Percentiles rank a stretch among this genome's conserved stretches.
Evolutionary conservation across 2,113 vertebrate species (phyloP).

Genomic region (Turnix velox): DNA sequence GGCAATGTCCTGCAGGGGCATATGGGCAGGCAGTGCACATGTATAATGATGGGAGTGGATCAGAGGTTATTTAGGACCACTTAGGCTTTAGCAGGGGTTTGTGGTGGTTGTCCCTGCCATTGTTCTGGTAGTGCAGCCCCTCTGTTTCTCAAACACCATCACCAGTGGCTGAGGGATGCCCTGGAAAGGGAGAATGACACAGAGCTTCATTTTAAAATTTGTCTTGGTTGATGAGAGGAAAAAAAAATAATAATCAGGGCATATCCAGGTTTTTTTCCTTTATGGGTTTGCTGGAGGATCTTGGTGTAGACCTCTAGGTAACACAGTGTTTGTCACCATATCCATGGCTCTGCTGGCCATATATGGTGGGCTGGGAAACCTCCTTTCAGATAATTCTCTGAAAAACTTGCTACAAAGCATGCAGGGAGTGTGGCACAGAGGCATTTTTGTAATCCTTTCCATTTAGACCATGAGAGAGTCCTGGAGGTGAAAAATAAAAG

Average conservation of each 20-base stretch:
- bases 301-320: background rate
- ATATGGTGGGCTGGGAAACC: rapidly evolving
- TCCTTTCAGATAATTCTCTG: background rate
- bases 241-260: rapidly evolving
- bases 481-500: background rate
- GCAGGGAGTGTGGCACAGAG: background rate
- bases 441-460: background rate
- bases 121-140: rapidly evolving
- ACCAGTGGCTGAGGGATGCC: background rate
- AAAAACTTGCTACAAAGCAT: background rate
- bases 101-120: background rate
- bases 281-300: background rate
- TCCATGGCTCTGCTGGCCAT: background rate
- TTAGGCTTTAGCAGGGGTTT: background rate
- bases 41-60: background rate
- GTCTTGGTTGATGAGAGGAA: background rate
- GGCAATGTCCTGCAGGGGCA: background rate
- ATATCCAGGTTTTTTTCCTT: background rate
- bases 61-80: background rate
- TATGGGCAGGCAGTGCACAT: background rate
- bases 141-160: background rate
- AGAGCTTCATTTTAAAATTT: background rate
- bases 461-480: background rate
- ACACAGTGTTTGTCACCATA: background rate
- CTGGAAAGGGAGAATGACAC: background rate